A percentile compares a stretch with the other conserved stretches of the same genome.
These are phyloP conservation scores for Microtus montanus DNA, from an alignment of 2,113 vertebrate genomes.

Conservation along the genomic window DNA sequence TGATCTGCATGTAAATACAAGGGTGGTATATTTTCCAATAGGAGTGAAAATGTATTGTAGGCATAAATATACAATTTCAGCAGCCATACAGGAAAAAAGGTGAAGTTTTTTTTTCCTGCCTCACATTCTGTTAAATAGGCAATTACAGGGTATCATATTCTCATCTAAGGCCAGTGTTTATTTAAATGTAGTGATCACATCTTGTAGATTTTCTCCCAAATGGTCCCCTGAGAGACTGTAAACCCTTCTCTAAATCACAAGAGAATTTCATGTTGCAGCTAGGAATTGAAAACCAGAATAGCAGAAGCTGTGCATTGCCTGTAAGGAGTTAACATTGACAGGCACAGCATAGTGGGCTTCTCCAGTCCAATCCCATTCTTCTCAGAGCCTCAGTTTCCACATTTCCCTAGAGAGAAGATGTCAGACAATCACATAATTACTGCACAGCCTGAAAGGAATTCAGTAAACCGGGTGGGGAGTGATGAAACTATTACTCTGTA, in stretches of 20 bases:
- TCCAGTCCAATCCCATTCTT: neutral
- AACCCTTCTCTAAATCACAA: constrained; percentile 40
- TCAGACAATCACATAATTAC: neutral
- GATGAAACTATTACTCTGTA: neutral
- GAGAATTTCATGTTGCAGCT: neutral
- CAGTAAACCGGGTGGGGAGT: fast-evolving
- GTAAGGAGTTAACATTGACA: neutral
- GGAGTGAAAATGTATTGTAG: constrained; percentile 52
- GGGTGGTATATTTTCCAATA: constrained; percentile 24
- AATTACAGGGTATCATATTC: constrained; percentile 31
- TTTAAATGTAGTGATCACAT: constrained; percentile 60
- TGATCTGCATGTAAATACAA: constrained; percentile 62
- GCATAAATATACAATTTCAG: constrained; percentile 58
- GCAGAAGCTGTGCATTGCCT: neutral
- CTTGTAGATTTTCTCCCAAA: neutral
- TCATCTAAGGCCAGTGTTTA: constrained; percentile 25
- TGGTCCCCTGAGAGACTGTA: neutral
- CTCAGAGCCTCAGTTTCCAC: neutral
- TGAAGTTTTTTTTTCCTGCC: neutral
- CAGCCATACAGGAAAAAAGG: constrained; percentile 36
- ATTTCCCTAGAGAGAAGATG: neutral
- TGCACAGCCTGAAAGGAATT: fast-evolving
- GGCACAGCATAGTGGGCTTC: neutral
- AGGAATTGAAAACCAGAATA: neutral
- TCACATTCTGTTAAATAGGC: constrained; percentile 54